Base-by-base conservation (phyloP, 2,113 vertebrate genomes). In the Phylloscopus whistleri region DNA sequence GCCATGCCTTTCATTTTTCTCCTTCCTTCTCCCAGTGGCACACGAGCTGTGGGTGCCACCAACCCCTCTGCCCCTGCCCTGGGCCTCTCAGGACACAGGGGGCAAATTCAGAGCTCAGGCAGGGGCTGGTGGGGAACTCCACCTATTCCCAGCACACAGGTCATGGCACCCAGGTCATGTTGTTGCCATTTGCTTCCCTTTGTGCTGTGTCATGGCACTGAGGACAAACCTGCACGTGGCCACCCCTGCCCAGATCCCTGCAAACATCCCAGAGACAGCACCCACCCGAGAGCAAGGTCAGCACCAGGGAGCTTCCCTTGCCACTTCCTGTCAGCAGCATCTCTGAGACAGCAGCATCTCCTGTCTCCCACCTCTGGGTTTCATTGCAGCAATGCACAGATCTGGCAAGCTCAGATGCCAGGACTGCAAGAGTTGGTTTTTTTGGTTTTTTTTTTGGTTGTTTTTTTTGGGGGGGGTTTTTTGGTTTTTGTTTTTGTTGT, bases 141-240 rank as follows among this genome's bases (percentile, higher is more conserved):
- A 31, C 13, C 13, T 4, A 0, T 23, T 44, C 67, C 35, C 33
- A 59, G 73, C 41, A 73, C 33, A 5, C 15, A 37, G 51, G 21
- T 27, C 58, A 28, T 5, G 7, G 33, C 31, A 31, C 23, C 23
- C 51, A 53, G 52, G 27, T 6, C 12, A 0, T 3, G 31, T 4
- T 26, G 6, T 10, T 63, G 31, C 39, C 33, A 8, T 31, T 60
- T 44, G 14, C 39, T 46, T 51, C 37, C 23, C 77, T 84, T 79
- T 26, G 26, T 84, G 41, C 41, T 1, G 0, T 18, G 41, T 30
- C 51, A 60, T 0, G 0, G 44, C 58, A 88, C 7, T 0, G 15
- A 46, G 37, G 67, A 37, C 58, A 85, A 60, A 17, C 9, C 26
- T 3, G 18, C 44, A 4, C 1, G 2, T 10, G 46, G 74, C 11